Conservation (phyloP, 2,888 invertebrate genomes). For the Synergus laeviventris region DNA sequence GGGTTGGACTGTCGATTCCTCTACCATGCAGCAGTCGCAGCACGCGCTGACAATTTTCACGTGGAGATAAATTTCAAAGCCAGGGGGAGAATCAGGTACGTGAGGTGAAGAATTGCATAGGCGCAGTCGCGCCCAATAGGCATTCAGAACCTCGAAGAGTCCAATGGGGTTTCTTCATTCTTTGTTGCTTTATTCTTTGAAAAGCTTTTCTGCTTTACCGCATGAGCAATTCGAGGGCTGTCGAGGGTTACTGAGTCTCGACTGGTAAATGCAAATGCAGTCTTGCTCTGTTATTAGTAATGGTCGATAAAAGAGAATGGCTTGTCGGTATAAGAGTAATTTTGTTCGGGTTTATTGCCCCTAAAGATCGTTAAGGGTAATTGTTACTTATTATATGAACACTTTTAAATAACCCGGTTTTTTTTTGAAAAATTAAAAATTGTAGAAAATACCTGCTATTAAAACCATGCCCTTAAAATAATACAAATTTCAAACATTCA, state of each 20-base stretch:
- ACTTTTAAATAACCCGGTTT: too few species aligned
- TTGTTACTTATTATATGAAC: too few species aligned
- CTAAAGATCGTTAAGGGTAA: neutral
- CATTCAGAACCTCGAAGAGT: conserved; percentile 6
- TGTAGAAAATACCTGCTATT: too few species aligned
- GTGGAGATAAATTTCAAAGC: conserved; percentile 53
- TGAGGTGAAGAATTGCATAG: conserved; percentile 36
- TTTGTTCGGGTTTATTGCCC: neutral
- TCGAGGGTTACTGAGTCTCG: neutral
- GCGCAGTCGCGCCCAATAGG: conserved; percentile 36
- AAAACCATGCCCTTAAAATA: too few species aligned
- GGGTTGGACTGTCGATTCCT: conserved; percentile 57
- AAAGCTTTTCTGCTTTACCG: conserved; percentile 28
- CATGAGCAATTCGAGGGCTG: neutral
- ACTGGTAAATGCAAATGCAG: conserved; percentile 30
- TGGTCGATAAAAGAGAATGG: conserved; percentile 17
- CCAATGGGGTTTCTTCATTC: conserved; percentile 13
- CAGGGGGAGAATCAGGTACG: conserved; percentile 49
- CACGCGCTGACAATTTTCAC: conserved; percentile 61
- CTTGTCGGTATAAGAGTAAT: conserved; percentile 22
- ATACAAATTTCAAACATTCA: neutral
- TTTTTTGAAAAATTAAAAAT: too few species aligned
- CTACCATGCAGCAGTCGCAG: too few species aligned
- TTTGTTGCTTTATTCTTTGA: neutral
- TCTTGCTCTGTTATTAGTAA: neutral